These are phyloP conservation scores for Drosophila triauraria DNA, from an alignment of 1,140 invertebrate species.

Conservation along the genomic window DNA sequence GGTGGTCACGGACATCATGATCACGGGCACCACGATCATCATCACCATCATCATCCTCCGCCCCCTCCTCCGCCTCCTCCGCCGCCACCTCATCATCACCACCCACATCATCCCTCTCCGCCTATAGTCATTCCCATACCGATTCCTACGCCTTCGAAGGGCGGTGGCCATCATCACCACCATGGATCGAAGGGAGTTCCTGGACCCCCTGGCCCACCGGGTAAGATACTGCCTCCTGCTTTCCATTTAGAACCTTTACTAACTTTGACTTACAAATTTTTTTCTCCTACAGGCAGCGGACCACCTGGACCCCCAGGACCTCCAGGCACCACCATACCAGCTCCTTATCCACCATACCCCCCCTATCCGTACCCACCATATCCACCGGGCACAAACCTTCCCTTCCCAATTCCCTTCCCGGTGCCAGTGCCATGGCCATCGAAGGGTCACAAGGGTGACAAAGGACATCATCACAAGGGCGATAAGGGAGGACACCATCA, in stretches of 20 bases:
- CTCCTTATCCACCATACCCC: constrained; percentile 9
- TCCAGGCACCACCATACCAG: constrained; percentile 11
- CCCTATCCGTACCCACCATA: constrained; percentile 8
- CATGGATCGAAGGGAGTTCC: constrained; percentile 27
- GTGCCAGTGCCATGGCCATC: constrained; percentile 48
- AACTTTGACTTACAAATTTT: too few species aligned
- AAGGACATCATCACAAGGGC: constrained; percentile 40
- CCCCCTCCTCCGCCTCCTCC: neutral
- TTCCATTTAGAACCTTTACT: too few species aligned
- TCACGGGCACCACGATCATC: neutral
- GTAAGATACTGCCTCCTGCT: neutral
- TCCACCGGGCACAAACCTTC: constrained; percentile 6
- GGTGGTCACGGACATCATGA: neutral
- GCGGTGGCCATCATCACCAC: constrained; percentile 26
- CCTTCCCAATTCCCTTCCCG: constrained; percentile 38
- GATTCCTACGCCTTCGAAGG: constrained; percentile 15
- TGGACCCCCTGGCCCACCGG: constrained; percentile 35
- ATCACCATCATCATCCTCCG: constrained; percentile 20
- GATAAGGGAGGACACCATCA: constrained; percentile 45
- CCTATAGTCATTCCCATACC: constrained; percentile 24
- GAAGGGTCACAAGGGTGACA: constrained; percentile 42
- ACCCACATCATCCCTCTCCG: constrained; percentile 6
- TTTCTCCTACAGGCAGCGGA: constrained; percentile 3
- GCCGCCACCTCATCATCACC: constrained; percentile 4
- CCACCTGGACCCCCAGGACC: constrained; percentile 44